A percentile compares a stretch with the other conserved stretches of the same genome.
Evolutionary conservation across 2,797 vertebrate species (phyloP).

Genomic region (Hylomyscus alleni): DNA sequence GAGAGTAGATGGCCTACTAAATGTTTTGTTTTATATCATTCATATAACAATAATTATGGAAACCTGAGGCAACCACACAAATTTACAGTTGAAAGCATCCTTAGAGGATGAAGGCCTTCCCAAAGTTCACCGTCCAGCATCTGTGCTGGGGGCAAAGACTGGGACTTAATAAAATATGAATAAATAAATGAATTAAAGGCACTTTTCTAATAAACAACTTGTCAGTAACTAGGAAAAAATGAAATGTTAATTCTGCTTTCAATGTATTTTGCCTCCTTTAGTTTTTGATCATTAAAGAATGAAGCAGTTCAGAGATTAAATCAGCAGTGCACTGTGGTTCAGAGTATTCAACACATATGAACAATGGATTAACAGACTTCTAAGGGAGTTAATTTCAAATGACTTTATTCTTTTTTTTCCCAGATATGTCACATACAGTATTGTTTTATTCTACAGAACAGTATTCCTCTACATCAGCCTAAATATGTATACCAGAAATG

Average conservation of each 20-base stretch:
- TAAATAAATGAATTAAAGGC: constrained; percentile 54
- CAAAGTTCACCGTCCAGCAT: constrained; percentile 43
- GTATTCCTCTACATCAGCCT: constrained; percentile 67
- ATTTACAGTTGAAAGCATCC: constrained; percentile 47
- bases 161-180: constrained; percentile 54
- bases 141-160: constrained; percentile 14
- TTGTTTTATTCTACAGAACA: constrained; percentile 70
- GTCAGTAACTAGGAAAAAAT: constrained; percentile 39
- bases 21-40: constrained; percentile 38
- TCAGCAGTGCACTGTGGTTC: constrained; percentile 64
- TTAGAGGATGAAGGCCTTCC: neutral
- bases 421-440: constrained; percentile 40
- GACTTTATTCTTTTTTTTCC: constrained; percentile 45
- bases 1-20: constrained; percentile 13
- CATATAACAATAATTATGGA: constrained; percentile 59
- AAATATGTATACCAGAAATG: constrained; percentile 69
- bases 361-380: constrained; percentile 60
- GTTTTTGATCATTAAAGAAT: constrained; percentile 70
- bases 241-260: constrained; percentile 65
- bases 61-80: constrained; percentile 19
- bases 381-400: constrained; percentile 65
- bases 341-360: constrained; percentile 61
- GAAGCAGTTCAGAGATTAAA: constrained; percentile 61
- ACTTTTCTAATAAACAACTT: constrained; percentile 33
- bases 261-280: constrained; percentile 62